Base-by-base conservation (phyloP, 2,888 invertebrate species). In the Eretmocerus hayati region DNA sequence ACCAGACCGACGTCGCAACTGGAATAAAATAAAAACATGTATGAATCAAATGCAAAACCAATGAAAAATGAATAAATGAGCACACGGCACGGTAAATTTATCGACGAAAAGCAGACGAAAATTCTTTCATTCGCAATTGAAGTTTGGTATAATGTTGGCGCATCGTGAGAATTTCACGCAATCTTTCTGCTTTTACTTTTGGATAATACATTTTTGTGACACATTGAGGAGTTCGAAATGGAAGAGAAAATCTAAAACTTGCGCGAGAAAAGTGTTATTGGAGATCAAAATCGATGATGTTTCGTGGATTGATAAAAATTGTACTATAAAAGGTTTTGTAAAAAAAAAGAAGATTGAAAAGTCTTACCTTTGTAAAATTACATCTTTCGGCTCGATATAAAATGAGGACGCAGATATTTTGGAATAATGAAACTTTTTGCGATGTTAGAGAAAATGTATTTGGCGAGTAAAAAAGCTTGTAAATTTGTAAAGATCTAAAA, bases 161-260 rank as follows among this genome's bases (percentile, higher is more conserved):
- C 47, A 50, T 53, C 50, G 47, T 48, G 42, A 19, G n/a, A 21
- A 37, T 42, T 37, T 33, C 53, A 47, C 42, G 42, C 47, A 52
- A 53, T 48, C 42, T 48, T 50, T 53, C 50, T 47, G 48, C 39
- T 48, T 45, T 53, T 53, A 32, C 50, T 50, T 53, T 53, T 45
- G 42, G 47, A 48, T 48, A n/a, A 31, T 39, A 53, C 16, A 42
- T 39, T 47, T 46, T 50, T 45, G 45, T 50, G 47, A 37, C 39
- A 50, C 48, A 35, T 48, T 50, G 43, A 40, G 16, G 38, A 19
- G 42, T 50, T 43, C 30, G 20, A 31, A 15, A 48, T 16, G 20
- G 32, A 39, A 36, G 43, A 35, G 19, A 43, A 36, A 36, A 39
- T 40, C 41, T 11, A 30, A 26, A 35, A 20, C 22, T 33, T 32